phyloP scores from a whole-genome alignment of 2,113 vertebrate species.

The Ameiurus melas region DNA sequence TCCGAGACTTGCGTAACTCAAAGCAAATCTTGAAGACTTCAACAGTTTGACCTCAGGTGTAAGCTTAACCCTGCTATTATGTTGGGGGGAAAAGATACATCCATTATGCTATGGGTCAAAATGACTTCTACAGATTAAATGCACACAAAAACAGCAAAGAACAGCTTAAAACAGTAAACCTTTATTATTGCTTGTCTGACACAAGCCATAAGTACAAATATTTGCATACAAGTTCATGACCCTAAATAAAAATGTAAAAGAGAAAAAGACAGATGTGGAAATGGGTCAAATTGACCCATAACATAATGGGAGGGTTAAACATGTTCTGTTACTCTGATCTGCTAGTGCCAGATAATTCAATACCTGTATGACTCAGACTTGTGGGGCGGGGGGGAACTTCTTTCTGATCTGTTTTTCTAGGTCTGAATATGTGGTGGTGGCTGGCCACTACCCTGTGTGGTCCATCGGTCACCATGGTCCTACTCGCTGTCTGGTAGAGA shows the following conservation, averaged over 20 bases:
- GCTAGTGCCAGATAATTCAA: not conserved
- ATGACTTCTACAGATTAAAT: too few species aligned
- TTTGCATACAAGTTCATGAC: too few species aligned
- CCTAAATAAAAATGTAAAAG: too few species aligned
- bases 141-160: too few species aligned
- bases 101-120: too few species aligned
- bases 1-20: not conserved
- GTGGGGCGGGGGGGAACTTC: too few species aligned
- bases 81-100: too few species aligned
- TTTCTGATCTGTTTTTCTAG: constrained; percentile 42
- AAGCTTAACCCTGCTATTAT: not conserved
- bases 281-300: too few species aligned
- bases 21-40: not conserved
- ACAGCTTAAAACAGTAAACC: too few species aligned
- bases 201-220: too few species aligned
- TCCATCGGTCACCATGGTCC: constrained; percentile 72
- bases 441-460: constrained; percentile 72
- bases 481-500: constrained; percentile 63
- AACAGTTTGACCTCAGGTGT: not conserved
- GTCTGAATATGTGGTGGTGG: constrained; percentile 69
- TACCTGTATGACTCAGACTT: not conserved
- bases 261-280: too few species aligned
- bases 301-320: not conserved
- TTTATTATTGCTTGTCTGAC: too few species aligned
- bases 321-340: not conserved